Conservation (phyloP, 2,888 invertebrate species). For the Aethes cnicana region DNA sequence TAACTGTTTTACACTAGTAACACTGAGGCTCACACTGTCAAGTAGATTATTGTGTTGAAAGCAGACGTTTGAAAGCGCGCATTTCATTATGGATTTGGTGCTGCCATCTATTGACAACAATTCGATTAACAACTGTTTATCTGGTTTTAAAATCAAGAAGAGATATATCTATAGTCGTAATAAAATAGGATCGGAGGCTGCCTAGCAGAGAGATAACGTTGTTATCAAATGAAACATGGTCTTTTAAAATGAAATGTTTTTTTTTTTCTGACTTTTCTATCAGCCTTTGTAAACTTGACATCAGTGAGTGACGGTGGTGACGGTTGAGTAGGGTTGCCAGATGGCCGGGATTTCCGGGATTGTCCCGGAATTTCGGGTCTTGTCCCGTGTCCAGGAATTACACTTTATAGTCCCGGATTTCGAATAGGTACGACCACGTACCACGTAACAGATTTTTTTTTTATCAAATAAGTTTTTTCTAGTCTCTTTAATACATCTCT, state of each 20-base stretch:
- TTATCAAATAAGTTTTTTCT: no score
- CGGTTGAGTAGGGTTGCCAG: neutral
- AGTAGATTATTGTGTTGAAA: constrained; percentile 46
- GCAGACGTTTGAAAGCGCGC: constrained; percentile 59
- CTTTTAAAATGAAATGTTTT: neutral
- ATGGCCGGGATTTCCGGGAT: neutral
- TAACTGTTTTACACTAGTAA: constrained; percentile 42
- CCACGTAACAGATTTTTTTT: no score
- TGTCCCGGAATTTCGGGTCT: no score
- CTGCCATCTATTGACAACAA: constrained; percentile 55
- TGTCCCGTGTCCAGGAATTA: no score
- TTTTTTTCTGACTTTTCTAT: neutral
- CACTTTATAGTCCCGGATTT: no score
- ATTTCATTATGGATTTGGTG: constrained; percentile 42
- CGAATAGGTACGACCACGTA: no score
- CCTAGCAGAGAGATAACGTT: no score
- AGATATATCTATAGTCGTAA: neutral
- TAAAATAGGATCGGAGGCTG: no score
- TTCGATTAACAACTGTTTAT: neutral
- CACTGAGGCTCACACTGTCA: constrained; percentile 50
- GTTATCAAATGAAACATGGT: no score
- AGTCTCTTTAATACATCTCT: no score
- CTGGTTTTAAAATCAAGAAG: neutral
- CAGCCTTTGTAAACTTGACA: neutral
- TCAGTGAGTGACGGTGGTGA: neutral